Percentiles rank a stretch among this genome's conserved stretches.
phyloP scores from a whole-genome alignment of 1,140 invertebrate genomes.

The Frieseomelitta varia region DNA sequence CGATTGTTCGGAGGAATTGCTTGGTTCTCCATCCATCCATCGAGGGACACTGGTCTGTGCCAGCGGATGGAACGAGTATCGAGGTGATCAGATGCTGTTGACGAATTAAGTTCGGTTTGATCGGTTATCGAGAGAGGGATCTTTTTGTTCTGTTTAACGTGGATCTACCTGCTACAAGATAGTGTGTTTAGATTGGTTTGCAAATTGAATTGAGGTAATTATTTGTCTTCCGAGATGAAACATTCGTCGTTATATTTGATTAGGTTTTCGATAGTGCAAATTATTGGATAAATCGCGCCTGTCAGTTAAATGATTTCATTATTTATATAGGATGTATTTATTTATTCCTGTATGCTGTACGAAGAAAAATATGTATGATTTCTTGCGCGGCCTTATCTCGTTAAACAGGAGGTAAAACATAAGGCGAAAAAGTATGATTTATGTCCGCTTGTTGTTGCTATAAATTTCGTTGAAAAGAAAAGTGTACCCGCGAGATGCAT shows the following conservation, averaged over 20 bases:
- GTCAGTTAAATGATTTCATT: neutral
- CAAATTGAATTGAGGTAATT: neutral
- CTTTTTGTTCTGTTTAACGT: neutral
- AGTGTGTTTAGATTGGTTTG: too few relatives aligned
- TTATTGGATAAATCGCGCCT: neutral
- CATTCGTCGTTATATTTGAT: neutral
- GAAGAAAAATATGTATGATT: neutral
- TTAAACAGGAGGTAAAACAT: neutral
- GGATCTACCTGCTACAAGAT: too few relatives aligned
- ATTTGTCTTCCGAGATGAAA: neutral
- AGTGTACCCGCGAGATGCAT: neutral
- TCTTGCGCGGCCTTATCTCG: neutral
- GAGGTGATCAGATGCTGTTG: neutral
- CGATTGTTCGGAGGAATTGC: constrained; percentile 5
- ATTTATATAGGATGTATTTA: neutral
- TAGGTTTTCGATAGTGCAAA: neutral
- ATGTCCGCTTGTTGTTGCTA: neutral
- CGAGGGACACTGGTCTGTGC: neutral
- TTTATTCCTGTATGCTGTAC: neutral
- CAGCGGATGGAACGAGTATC: neutral
- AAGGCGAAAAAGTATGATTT: constrained; percentile 5
- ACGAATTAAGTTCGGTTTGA: neutral
- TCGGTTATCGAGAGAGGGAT: neutral
- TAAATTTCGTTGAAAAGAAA: neutral
- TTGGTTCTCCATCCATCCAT: neutral